Evolutionary conservation across 2,888 invertebrate species (phyloP).

Genomic region (Conomelus anceps): DNA sequence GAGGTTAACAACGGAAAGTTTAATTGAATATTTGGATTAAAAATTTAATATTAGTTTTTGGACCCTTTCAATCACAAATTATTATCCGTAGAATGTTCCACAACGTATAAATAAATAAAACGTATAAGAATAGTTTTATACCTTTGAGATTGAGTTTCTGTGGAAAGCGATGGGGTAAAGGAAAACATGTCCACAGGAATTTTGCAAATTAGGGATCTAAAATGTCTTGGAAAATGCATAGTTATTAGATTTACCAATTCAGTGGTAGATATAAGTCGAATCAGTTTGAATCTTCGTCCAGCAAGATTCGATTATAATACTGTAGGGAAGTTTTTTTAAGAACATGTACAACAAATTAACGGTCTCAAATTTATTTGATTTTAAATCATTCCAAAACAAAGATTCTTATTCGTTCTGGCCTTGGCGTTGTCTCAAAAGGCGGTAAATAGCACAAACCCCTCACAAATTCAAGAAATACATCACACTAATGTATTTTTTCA

Average conservation of each 20-base stretch:
- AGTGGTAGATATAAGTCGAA: not conserved
- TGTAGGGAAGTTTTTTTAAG: not conserved
- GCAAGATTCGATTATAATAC: not conserved
- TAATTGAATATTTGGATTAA: too few relatives aligned
- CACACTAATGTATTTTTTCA: not conserved
- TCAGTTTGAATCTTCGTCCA: not conserved
- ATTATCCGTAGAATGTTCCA: too few relatives aligned
- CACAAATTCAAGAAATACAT: not conserved
- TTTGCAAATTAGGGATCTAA: not conserved
- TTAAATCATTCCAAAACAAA: not conserved
- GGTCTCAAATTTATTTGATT: not conserved
- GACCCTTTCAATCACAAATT: too few relatives aligned
- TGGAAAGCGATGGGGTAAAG: too few relatives aligned
- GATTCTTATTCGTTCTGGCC: not conserved
- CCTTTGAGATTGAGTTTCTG: too few relatives aligned
- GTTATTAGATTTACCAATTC: too few relatives aligned
- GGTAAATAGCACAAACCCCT: not conserved
- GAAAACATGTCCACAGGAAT: too few relatives aligned
- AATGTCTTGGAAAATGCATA: not conserved
- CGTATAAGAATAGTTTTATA: too few relatives aligned
- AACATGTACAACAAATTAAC: not conserved
- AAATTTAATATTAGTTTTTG: too few relatives aligned
- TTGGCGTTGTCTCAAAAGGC: not conserved
- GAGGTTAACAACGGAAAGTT: too few relatives aligned
- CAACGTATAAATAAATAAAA: too few relatives aligned